Percentiles rank a stretch among this genome's conserved stretches.
phyloP scores from a whole-genome alignment of 1,140 invertebrate species.

The Drosophila nigromelanica region DNA sequence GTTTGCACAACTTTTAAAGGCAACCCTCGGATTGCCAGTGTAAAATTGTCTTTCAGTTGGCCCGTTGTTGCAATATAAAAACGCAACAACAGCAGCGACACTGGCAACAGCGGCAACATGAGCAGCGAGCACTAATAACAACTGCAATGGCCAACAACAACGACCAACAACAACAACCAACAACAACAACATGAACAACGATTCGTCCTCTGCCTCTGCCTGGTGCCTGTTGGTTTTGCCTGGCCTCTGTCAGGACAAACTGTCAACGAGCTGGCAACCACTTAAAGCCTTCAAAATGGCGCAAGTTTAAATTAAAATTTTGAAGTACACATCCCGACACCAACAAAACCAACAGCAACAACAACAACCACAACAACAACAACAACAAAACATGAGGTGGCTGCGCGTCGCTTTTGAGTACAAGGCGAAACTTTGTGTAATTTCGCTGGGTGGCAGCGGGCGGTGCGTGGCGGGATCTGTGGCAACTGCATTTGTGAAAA shows the following conservation, averaged over 20 bases:
- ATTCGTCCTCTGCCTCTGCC: conserved; percentile 24
- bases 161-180: conserved; percentile 54
- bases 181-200: conserved; percentile 42
- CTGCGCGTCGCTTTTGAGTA: conserved; percentile 62
- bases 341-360: conserved; percentile 52
- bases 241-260: conserved; percentile 73
- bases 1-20: not conserved
- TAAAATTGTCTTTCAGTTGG: conserved; percentile 62
- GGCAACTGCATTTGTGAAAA: conserved; percentile 80
- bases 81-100: conserved; percentile 36
- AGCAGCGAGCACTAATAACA: conserved; percentile 70
- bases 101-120: conserved; percentile 43
- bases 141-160: conserved; percentile 49
- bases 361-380: conserved; percentile 26
- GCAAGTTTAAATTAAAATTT: conserved; percentile 83
- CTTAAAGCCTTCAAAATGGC: conserved; percentile 82
- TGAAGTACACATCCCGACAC: conserved; percentile 73
- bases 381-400: conserved; percentile 42
- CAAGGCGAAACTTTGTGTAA: conserved; percentile 78
- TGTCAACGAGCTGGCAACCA: conserved; percentile 82
- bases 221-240: conserved; percentile 38
- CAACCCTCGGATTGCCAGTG: conserved; percentile 46
- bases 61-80: conserved; percentile 76
- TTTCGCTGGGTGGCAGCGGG: conserved; percentile 49
- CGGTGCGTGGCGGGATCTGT: conserved; percentile 43